These are phyloP conservation scores for Vanessa tameamea DNA, from an alignment of 1,140 invertebrate genomes.

Conservation along the genomic window DNA sequence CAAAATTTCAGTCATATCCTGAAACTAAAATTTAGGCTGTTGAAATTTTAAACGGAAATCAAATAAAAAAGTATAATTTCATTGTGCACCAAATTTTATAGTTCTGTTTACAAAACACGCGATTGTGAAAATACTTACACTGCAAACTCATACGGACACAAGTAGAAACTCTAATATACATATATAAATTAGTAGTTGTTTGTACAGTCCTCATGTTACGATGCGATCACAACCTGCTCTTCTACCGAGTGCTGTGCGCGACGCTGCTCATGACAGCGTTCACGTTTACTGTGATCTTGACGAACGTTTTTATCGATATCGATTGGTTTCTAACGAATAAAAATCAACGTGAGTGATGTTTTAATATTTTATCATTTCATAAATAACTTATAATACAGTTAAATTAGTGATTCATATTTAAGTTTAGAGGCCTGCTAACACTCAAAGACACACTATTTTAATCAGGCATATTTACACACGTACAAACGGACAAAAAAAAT, in stretches of 20 bases:
- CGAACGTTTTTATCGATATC: conserved; percentile 67
- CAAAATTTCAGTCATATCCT: no score
- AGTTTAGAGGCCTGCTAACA: no score
- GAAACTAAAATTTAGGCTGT: no score
- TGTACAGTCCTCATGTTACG: conserved; percentile 45
- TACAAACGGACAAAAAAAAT: no score
- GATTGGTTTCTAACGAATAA: conserved; percentile 55
- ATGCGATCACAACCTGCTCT: conserved; percentile 60
- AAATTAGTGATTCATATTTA: no score
- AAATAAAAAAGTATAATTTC: neutral
- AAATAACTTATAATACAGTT: no score
- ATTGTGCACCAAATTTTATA: neutral
- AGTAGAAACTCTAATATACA: neutral
- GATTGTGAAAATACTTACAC: neutral
- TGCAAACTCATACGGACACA: neutral
- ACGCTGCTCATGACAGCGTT: conserved; percentile 55
- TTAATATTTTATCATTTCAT: neutral
- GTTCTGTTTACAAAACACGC: neutral
- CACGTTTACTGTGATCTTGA: conserved; percentile 62
- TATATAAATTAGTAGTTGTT: neutral
- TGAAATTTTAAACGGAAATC: neutral
- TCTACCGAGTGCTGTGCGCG: conserved; percentile 63
- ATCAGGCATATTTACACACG: no score
- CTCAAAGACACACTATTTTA: no score
- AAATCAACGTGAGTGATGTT: conserved; percentile 46